Evolutionary conservation across 2,888 invertebrate species (phyloP), one percentile per base, ranked within the genome.

Genomic region (Phalangium opilio): DNA sequence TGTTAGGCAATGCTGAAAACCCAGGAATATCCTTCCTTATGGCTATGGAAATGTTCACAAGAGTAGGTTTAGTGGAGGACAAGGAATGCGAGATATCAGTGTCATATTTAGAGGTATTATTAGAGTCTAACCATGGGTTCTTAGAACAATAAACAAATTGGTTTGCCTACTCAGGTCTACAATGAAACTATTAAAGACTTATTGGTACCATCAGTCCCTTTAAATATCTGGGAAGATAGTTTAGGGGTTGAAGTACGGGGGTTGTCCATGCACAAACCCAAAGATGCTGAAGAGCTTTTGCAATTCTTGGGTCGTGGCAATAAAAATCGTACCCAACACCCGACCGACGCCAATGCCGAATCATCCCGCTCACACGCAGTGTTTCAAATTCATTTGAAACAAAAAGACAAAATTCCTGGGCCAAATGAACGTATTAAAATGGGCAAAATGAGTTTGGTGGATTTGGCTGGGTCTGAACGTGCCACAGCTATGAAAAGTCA

Each of bases 321-420:
- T 62, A 75, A 74, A 51, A 83, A 86, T 62, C 72, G 93, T 45
- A 84, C 89, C 0, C 91, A 93, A 61, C 90, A 91, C 67, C 89
- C 91, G 0, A 93, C 91, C 0, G 91, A 93, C 70, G 84, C 89
- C 2, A 93, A 93, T 66, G 81, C 86, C 1, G 90, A 91, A 62
- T 90, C 90, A 51, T 91, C 90, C 3, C 74, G 93, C 45, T 91
- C 90, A 44, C 93, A 93, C 72, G 91, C 91, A n/a, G 85, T 93
- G 2, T 90, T 93, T 63, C 89, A 89, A 73, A 81, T 81, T 7
- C 8, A 27, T 27, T 27, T 27, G 27, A 27, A 27, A 27, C 27
- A 27, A 8, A 27, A 27, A 27, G 27, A 27, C 8, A 27, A 27
- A 27, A 8, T 7, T 7, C 5, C 27, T 27, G 27, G 27, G 4